Evolutionary conservation across 2,113 vertebrate genomes (phyloP).

Genomic region (Acanthochromis polyacanthus): DNA sequence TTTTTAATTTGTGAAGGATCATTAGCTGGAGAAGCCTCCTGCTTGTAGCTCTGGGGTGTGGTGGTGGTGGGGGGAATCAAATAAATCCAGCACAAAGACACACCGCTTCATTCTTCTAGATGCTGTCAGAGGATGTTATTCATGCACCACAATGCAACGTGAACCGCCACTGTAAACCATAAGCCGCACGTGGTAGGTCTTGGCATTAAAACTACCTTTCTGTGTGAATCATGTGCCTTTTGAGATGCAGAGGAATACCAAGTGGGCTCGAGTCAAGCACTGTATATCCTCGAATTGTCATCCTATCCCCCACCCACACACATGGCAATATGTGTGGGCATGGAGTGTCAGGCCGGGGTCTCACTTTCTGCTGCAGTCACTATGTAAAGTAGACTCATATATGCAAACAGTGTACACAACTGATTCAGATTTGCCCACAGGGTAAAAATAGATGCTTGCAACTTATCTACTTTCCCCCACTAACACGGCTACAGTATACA

Average conservation of each 20-base stretch:
- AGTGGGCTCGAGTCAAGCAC: conserved; percentile 58
- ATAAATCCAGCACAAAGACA: conserved; percentile 51
- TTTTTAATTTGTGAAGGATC: conserved; percentile 82
- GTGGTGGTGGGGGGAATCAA: conserved; percentile 32
- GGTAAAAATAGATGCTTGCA: conserved; percentile 51
- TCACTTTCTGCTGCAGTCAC: conserved; percentile 65
- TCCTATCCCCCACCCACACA: conserved; percentile 69
- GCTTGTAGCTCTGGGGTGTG: conserved; percentile 65
- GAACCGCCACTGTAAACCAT: conserved; percentile 8
- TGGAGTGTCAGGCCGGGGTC: conserved; percentile 62
- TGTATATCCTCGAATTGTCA: conserved; percentile 66
- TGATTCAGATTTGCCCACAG: conserved; percentile 46
- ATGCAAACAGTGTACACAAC: conserved; percentile 62
- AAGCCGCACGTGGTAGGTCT: conserved; percentile 18
- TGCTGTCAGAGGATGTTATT: conserved; percentile 46
- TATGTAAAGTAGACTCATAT: conserved; percentile 68
- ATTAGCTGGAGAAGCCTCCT: conserved; percentile 73
- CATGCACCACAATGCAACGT: conserved; percentile 39
- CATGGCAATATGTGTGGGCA: conserved; percentile 69
- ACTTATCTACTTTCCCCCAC: conserved; percentile 6
- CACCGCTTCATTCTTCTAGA: conserved; percentile 61
- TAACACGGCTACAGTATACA: background rate
- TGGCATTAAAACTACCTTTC: conserved; percentile 36
- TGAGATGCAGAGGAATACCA: conserved; percentile 54
- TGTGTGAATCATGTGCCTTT: conserved; percentile 53